Conservation (phyloP, 2,113 vertebrate genomes). For the Malurus alboscapulatus region DNA sequence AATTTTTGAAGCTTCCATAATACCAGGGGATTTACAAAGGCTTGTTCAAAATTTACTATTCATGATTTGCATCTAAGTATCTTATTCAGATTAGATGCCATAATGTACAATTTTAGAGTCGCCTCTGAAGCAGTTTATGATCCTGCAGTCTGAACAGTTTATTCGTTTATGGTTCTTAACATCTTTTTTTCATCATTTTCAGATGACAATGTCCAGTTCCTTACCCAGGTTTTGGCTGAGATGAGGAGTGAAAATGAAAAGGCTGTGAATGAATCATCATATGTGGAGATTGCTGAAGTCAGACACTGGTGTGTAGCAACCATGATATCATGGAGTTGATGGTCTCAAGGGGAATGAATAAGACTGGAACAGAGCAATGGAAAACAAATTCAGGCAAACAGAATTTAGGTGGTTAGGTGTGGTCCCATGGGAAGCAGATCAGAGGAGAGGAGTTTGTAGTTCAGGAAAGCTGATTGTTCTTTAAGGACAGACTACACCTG, state of each 20-base stretch:
- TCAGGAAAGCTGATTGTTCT: background rate
- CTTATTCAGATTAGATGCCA: background rate
- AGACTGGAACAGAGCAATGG: background rate
- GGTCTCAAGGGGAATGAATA: background rate
- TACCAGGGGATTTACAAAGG: background rate
- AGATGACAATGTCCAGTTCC: background rate
- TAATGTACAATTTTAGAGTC: background rate
- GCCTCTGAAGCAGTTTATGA: background rate
- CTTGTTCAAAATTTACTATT: background rate
- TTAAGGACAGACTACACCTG: accelerated
- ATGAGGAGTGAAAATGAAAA: background rate
- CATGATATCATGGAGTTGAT: background rate
- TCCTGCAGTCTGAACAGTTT: background rate
- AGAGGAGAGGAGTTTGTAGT: background rate
- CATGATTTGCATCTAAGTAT: background rate
- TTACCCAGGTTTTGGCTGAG: background rate
- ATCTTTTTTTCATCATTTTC: background rate
- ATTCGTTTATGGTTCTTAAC: background rate
- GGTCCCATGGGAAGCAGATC: background rate
- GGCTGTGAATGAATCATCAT: background rate
- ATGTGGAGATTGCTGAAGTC: background rate
- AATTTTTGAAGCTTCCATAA: background rate
- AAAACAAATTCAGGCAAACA: background rate
- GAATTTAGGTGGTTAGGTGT: background rate
- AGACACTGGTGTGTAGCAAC: background rate